A percentile compares a stretch with the other conserved stretches of the same genome.
Evolutionary conservation across 2,113 vertebrate species (phyloP).

Genomic region (Corydoras sp.): DNA sequence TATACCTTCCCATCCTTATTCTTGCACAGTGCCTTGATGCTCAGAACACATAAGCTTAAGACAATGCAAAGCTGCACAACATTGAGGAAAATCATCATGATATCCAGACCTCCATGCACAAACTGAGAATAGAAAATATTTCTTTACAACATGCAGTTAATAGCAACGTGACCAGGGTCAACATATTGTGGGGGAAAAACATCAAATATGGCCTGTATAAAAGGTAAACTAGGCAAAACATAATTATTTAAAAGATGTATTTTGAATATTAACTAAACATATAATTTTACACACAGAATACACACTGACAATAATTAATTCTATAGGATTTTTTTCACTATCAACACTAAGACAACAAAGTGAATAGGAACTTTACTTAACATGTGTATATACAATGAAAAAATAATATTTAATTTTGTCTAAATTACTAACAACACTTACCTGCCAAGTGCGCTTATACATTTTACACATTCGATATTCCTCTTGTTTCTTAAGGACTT

Average conservation of each 20-base stretch:
- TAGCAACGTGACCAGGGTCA: background rate
- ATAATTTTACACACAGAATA: too few species aligned
- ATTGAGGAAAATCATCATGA: conserved; percentile 46
- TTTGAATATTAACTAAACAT: too few species aligned
- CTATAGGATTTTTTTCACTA: too few species aligned
- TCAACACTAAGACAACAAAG: too few species aligned
- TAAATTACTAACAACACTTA: background rate
- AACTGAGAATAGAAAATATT: conserved; percentile 34
- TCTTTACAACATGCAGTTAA: background rate
- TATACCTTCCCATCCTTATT: conserved; percentile 15
- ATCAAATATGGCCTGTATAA: too few species aligned
- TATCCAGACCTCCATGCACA: background rate
- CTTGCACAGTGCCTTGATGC: conserved; percentile 49
- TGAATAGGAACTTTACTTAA: too few species aligned
- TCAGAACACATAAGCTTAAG: conserved; percentile 48
- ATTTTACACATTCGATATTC: background rate
- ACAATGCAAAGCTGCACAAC: conserved; percentile 52
- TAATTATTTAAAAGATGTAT: too few species aligned
- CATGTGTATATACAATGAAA: too few species aligned
- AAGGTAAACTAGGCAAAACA: too few species aligned
- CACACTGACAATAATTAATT: too few species aligned
- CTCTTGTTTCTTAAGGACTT: background rate
- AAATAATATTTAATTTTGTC: too few species aligned
- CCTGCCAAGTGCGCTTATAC: background rate
- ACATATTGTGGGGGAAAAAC: too few species aligned